phyloP scores from a whole-genome alignment of 1,140 invertebrate species.

The Caenorhabditis elegans region WBcel235 BX284606.5:6254501-6255000 shows the following conservation, averaged over 20 bases:
- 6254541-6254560: not conserved
- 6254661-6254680: no score
- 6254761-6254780: not conserved
- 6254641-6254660: no score
- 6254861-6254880: no score
- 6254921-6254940: no score
- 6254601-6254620: not conserved
- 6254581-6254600: not conserved
- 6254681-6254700: not conserved
- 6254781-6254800: not conserved
- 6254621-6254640: no score
- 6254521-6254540: not conserved
- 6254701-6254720: no score
- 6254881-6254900: no score
- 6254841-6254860: no score
- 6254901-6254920: no score
- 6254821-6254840: no score
- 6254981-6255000: not conserved
- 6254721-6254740: no score
- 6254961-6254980: not conserved
- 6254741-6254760: constrained; percentile 11
- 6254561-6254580: not conserved
- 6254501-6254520: constrained; percentile 9
- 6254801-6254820: not conserved
- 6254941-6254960: no score